Evolutionary conservation across 2,113 vertebrate genomes (phyloP).

Genomic region (Peromyscus polionotus): DNA sequence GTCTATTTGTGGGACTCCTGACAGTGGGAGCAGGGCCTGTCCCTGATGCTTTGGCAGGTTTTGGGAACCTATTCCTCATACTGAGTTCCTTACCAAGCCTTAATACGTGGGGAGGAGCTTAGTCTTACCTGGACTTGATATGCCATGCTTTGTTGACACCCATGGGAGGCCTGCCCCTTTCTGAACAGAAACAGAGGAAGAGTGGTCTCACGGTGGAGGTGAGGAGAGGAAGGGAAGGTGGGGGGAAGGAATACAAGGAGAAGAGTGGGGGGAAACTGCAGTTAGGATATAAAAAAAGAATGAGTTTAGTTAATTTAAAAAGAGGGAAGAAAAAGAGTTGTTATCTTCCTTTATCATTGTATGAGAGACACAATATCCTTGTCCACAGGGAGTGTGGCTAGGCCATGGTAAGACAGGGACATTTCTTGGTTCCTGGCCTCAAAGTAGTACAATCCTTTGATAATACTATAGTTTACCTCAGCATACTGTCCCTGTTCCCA

Average conservation of each 20-base stretch:
- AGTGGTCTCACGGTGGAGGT: background rate
- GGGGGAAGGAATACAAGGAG: background rate
- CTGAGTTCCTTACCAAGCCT: background rate
- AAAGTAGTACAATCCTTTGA: background rate
- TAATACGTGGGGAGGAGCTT: background rate
- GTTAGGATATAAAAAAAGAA: background rate
- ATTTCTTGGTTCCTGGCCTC: background rate
- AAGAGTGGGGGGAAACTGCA: background rate
- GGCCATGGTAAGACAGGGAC: background rate
- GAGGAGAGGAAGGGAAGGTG: background rate
- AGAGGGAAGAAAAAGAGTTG: background rate
- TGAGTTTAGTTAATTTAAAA: background rate
- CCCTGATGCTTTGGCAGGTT: background rate
- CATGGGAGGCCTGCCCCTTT: background rate
- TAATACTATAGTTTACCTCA: background rate
- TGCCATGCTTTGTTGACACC: background rate
- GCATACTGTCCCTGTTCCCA: background rate
- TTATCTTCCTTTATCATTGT: background rate
- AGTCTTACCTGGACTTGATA: background rate
- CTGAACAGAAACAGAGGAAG: background rate
- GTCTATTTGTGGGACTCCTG: too few relatives aligned
- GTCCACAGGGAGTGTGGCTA: background rate
- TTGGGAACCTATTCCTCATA: background rate
- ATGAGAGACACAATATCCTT: background rate
- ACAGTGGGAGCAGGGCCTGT: background rate